phyloP scores from a whole-genome alignment of 2,113 vertebrate species.

The Cyphotilapia sp. region DNA sequence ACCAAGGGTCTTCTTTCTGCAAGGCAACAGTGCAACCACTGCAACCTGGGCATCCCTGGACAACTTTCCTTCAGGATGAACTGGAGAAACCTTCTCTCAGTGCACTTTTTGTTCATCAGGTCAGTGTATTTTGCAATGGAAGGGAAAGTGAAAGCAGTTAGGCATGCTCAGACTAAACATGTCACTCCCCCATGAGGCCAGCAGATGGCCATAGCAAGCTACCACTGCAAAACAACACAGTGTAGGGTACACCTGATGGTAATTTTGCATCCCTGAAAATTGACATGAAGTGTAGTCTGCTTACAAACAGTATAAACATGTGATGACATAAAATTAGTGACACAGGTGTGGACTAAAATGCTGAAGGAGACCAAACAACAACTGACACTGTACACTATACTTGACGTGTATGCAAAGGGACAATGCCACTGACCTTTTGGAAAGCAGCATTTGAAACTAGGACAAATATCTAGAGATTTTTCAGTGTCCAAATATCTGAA shows the following conservation, averaged over 20 bases:
- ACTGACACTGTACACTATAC: neutral
- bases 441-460: neutral
- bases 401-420: neutral
- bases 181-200: constrained; percentile 18
- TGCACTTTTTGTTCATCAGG: neutral
- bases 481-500: neutral
- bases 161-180: neutral
- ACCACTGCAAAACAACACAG: neutral
- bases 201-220: constrained; percentile 48
- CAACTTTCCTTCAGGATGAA: neutral
- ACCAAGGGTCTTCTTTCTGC: neutral
- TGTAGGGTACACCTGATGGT: too few species aligned
- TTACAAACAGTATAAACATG: neutral
- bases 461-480: neutral
- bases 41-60: neutral
- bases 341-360: neutral
- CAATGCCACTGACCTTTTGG: neutral
- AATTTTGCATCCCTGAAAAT: neutral
- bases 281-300: neutral
- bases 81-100: neutral
- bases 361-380: neutral
- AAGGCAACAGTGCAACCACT: neutral
- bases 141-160: neutral
- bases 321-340: neutral
- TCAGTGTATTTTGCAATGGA: neutral